Base-by-base conservation (phyloP, 1,140 invertebrate genomes). In the Lysiphlebus fabarum region DNA sequence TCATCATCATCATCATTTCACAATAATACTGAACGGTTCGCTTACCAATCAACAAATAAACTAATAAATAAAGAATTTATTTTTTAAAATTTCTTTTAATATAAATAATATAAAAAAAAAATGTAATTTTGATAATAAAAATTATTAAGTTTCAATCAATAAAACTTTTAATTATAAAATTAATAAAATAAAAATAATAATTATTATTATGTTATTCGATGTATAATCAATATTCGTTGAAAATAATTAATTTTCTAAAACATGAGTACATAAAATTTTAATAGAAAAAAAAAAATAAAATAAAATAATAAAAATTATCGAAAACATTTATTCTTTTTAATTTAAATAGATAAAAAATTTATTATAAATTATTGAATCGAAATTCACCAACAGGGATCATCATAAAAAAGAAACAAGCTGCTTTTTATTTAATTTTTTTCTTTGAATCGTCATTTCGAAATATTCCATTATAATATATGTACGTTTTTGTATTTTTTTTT, bases 21-120 rank as follows among this genome's bases (percentile, higher is more conserved):
- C 41, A 44, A 47, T 56, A 47, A 56, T 56, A 56, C 43, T 45
- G 43, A 56, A 56, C 9, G 11, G 41, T 26, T 56, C 4, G 36
- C 44, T 36, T 14, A 12, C 9, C n/a, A 10, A 49, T 14, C n/a
- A 49, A 49, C 9, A 7, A 10, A 49, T n/a, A 3, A 17, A 43
- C 36, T 36, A 34, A 50, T 36, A 14, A 9, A 7, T 34, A n/a
- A 50, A 50, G 5, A 50, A 50, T 17, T 17, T 17, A 1, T 17
- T n/a, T n/a, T n/a, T n/a, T n/a, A n/a, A n/a, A n/a, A n/a, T n/a
- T n/a, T n/a, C n/a, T n/a, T n/a, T n/a, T n/a, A n/a, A n/a, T n/a
- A n/a, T n/a, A n/a, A n/a, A n/a, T n/a, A n/a, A n/a, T n/a, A n/a
- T n/a, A n/a, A n/a, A n/a, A n/a, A n/a, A n/a, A n/a, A n/a, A n/a